Conservation (phyloP, 2,888 invertebrate species). For the Sarcophaga carnaria region DNA sequence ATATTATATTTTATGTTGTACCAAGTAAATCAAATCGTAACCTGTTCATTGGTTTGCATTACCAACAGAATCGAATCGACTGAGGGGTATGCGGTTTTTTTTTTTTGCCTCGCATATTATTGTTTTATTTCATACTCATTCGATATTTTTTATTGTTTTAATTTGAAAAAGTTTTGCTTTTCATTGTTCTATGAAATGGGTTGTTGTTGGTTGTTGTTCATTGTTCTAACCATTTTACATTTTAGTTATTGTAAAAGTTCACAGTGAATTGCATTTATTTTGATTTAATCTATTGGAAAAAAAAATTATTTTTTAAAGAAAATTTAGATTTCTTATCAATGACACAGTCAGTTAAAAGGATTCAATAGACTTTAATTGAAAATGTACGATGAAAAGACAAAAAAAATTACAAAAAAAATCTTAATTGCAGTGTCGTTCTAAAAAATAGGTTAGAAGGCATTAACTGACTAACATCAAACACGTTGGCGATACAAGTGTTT, state of each 20-base stretch:
- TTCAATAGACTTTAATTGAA: no score
- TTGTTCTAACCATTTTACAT: background rate
- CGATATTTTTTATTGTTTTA: conserved; percentile 53
- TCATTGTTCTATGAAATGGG: background rate
- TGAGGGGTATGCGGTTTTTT: background rate
- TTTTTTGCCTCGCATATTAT: background rate
- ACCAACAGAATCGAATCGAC: background rate
- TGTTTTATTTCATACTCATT: conserved; percentile 26
- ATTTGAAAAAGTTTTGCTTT: conserved; percentile 56
- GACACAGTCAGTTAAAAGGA: no score
- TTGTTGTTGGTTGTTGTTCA: background rate
- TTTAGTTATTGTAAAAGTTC: background rate
- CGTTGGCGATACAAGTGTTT: no score
- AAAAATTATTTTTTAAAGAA: background rate
- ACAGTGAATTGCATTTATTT: conserved; percentile 38
- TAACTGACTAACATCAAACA: no score
- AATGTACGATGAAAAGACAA: no score
- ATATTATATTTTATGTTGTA: no score
- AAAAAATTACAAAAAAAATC: no score
- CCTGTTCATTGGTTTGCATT: background rate
- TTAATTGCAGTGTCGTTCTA: no score
- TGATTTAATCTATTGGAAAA: conserved; percentile 50
- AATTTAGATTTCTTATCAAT: conserved; percentile 6
- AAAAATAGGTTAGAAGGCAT: no score
- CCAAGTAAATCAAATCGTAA: background rate